Base-by-base conservation (phyloP, 1,140 invertebrate species). In the Anagrus nilaparvatae region DNA sequence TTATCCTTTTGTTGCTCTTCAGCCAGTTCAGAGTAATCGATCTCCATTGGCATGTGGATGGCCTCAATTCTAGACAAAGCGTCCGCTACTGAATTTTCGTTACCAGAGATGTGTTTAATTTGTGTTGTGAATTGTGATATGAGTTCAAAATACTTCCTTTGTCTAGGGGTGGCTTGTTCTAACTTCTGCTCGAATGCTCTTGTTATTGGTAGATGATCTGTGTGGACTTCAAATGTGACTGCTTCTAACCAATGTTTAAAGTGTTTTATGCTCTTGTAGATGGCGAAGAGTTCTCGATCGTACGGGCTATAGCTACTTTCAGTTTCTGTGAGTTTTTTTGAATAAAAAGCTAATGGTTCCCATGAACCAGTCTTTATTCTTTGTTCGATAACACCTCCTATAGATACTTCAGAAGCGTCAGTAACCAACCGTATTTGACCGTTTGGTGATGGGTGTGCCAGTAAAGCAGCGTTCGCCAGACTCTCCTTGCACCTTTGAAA, bases 341-440 rank as follows among this genome's bases (percentile, higher is more conserved):
- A 40, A 3, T 19, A 40, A 5, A 40, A 31, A 1, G 38, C 38
- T 30, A 40, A 14, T 9, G 38, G 28, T 23, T 40, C 10, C 13
- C 28, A 40, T 4, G 27, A 13, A 5, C 20, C n/a, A 6, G 18
- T 12, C 2, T 30, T 9, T 3, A 2, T 13, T 31, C 19, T 17
- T 18, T 40, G 38, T 1, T 40, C 38, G 2, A 40, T 17, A 4
- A 17, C 13, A 0, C 23, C 36, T 3, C 25, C 37, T 17, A 39
- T 24, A 2, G 9, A 23, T 6, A 27, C 8, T 3, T 39, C 37
- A 5, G 37, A 39, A 17, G 25, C 37, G 13, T 39, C 37, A 3
- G 25, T 27, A 4, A 40, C 38, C 0, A 31, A 13, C 5, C 28
- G 38, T 16, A 14, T 17, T 12, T 40, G 27, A 7, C 27, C 12